Base-by-base conservation (phyloP, 64 coral and sea anemone genomes). In the Stylophora pistillata region DNA sequence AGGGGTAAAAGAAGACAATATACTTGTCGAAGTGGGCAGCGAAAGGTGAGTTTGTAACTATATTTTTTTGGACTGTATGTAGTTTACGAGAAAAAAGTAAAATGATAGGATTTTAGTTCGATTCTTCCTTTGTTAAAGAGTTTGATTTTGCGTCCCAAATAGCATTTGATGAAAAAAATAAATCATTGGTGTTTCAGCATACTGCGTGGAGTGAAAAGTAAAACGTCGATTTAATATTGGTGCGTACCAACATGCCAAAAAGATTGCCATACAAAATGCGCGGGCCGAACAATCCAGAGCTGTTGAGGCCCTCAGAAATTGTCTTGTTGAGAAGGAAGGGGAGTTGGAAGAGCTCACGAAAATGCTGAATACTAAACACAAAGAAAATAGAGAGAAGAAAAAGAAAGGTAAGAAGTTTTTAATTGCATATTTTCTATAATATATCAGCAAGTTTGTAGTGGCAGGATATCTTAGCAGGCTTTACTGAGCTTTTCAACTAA, bases 351-450 rank as follows among this genome's bases (percentile, higher is more conserved):
- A 91, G 78, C 89, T 91, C 68, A 85, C 9, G 10, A 91, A 85
- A 91, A 63, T 18, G 73, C 56, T 88, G 55, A 77, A 88, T 88
- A 56, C 86, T 77, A 58, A 27, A n/a, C 73, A 88, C 86, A 58
- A 88, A 88, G 86, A 88, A 88, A 88, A 88, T 88, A 88, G 86
- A 61, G 72, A 63, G 86, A 88, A 77, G n/a, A n/a, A n/a, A n/a
- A n/a, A n/a, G n/a, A n/a, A n/a, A 88, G 86, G 86, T 88, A 88
- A 88, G 86, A 77, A 57, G 87, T 79, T 66, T 89, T 89, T 77
- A 78, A 89, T n/a, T n/a, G n/a, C n/a, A n/a, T n/a, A n/a, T n/a
- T n/a, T n/a, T n/a, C n/a, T n/a, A 89, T 78, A 78, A 64, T 78
- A 65, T 89, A 78, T 89, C 87, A 78, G 57, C 31, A 75, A 89